Evolutionary conservation across 2,797 vertebrate genomes (phyloP), one percentile per base, ranked within the genome.

Genomic region (Alcedo atthis): DNA sequence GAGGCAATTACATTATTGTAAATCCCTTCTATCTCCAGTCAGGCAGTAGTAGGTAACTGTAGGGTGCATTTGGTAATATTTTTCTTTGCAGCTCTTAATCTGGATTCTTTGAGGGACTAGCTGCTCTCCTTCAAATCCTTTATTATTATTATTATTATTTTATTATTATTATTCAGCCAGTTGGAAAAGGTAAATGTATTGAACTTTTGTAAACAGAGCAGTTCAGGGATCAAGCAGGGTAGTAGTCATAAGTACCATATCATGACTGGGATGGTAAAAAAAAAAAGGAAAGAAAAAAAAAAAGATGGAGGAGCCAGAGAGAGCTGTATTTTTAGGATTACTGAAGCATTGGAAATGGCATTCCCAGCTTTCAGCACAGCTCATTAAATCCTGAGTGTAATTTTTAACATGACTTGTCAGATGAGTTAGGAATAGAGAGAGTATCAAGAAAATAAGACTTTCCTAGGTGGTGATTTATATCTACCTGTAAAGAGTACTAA

Each of bases 231-330:
- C 32, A 35, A 75, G 42, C 48, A 62, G 8, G 54, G 7, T 30
- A 57, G 48, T 24, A 77, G 61, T 53, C 53, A 33, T 35, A 17
- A 11, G 24, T 84, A 33, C 24, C 13, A 5, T 55, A 62, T 51
- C 10, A 12, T 63, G 18, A 71, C 26, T 22, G 24, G 22, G 30
- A 92, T 76, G 16, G 28, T 42, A 45, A 45, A 76, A 53, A 46
- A 32, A n/a, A 3, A 2, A 6, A 1, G 48, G 15, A 3, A 3
- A 5, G 1, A 55, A 14, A 43, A 40, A 70, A 51, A 46, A 30
- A n/a, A 3, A 3, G 51, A 40, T 15, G 17, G 12, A 61, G 32
- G 11, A 85, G 12, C 4, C 18, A 43, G 24, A 40, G 42, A 42
- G 32, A 71, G 6, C 6, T 57, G 3, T 17, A 20, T 53, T 81